Base-by-base conservation (phyloP, 2,888 invertebrate genomes). In the Priapulus caudatus region DNA sequence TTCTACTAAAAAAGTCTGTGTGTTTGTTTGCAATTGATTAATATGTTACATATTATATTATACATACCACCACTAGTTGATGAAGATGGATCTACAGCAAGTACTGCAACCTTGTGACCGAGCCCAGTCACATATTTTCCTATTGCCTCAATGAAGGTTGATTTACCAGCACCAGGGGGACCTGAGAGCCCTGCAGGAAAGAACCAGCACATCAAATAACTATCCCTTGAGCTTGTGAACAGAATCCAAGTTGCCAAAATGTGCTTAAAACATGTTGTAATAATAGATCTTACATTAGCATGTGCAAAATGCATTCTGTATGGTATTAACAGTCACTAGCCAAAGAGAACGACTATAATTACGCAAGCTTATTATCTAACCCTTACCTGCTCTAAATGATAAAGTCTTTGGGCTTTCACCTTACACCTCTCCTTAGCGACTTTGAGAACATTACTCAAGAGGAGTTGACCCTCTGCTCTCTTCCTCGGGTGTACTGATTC, bases 151-250 rank as follows among this genome's bases (percentile, higher is more conserved):
- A 79, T 77, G 61, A 79, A 78, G 2, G 78, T 77, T 45, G 78
- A 78, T 62, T 79, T 79, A 10, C 79, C 79, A 43, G 77, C 76
- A n/a, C 79, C 79, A n/a, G 79, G 79, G 33, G 77, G 75, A 2
- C 79, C 79, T 20, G 78, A 75, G 23, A 79, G 65, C 10, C 78
- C 75, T n/a, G n/a, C n/a, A n/a, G n/a, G n/a, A n/a, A n/a, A n/a
- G n/a, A n/a, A n/a, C n/a, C n/a, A n/a, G n/a, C n/a, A n/a, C n/a
- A n/a, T n/a, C n/a, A n/a, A n/a, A n/a, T n/a, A n/a, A n/a, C n/a
- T n/a, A n/a, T n/a, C n/a, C n/a, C n/a, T n/a, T n/a, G n/a, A n/a
- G n/a, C n/a, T n/a, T n/a, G n/a, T n/a, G n/a, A n/a, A n/a, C n/a
- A n/a, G n/a, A n/a, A n/a, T n/a, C n/a, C n/a, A n/a, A n/a, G n/a